Evolutionary conservation across 2,113 vertebrate genomes (phyloP).

Genomic region (Scalopus aquaticus): DNA sequence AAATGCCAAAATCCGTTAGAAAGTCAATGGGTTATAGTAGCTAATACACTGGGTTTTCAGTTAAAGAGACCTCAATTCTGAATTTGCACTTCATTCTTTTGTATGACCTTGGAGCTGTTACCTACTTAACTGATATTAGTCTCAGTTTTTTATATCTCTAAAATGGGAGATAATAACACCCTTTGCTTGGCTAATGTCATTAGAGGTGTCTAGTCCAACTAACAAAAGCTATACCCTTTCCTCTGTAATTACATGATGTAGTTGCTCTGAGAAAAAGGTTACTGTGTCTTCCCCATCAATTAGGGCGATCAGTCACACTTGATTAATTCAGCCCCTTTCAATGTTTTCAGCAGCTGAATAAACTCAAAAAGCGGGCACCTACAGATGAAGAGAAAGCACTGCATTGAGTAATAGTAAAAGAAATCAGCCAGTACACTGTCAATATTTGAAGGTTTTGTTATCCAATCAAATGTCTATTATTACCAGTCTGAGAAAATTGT

Average conservation of each 20-base stretch:
- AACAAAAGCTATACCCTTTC: slow-evolving; percentile 56
- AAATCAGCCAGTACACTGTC: not conserved
- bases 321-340: slow-evolving; percentile 56
- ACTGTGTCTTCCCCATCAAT: slow-evolving; percentile 69
- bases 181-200: slow-evolving; percentile 64
- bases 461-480: not conserved
- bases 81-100: not conserved
- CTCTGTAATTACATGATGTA: slow-evolving; percentile 75
- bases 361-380: not conserved
- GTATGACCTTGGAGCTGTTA: slow-evolving; percentile 57
- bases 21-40: not conserved
- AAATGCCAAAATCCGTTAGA: not conserved
- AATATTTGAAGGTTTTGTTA: not conserved
- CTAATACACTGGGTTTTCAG: not conserved
- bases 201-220: slow-evolving; percentile 71
- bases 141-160: slow-evolving; percentile 61
- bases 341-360: not conserved
- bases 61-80: slow-evolving; percentile 13
- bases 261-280: slow-evolving; percentile 68
- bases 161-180: slow-evolving; percentile 71
- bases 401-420: not conserved
- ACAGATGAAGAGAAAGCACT: not conserved
- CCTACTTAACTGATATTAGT: slow-evolving; percentile 61
- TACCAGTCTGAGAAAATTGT: not conserved
- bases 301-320: slow-evolving; percentile 70